These are phyloP conservation scores for Acipenser transmontanus DNA, from an alignment of 2,797 vertebrate species.

Conservation along the genomic window DNA sequence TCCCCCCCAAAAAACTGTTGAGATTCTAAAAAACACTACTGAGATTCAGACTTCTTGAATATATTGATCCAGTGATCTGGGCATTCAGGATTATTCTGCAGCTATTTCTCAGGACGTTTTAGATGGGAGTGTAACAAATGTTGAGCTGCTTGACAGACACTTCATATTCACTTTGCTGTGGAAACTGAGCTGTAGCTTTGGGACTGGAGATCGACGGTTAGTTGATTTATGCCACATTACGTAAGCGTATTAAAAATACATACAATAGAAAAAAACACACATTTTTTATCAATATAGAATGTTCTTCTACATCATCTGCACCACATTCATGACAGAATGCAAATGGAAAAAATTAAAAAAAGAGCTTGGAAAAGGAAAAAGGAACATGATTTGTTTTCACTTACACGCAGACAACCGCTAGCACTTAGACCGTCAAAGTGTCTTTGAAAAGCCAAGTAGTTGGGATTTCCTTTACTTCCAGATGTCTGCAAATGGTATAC, in stretches of 20 bases:
- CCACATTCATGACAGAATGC: too few relatives aligned
- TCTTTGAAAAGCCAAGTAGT: neutral
- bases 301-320: too few relatives aligned
- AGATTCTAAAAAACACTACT: constrained; percentile 3
- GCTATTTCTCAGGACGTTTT: constrained; percentile 3
- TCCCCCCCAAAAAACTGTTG: neutral
- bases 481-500: too few relatives aligned
- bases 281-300: too few relatives aligned
- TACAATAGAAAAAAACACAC: constrained; percentile 27
- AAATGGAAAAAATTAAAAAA: too few relatives aligned
- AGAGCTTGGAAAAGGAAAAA: too few relatives aligned
- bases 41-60: neutral
- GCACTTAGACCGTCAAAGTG: neutral
- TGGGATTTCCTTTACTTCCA: too few relatives aligned
- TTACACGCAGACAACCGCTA: neutral
- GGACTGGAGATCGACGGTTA: neutral
- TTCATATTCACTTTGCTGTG: neutral
- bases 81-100: neutral
- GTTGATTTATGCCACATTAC: constrained; percentile 3
- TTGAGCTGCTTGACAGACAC: neutral
- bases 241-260: neutral
- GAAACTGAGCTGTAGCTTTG: neutral
- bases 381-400: neutral
- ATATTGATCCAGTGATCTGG: too few relatives aligned
- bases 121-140: neutral